These are phyloP conservation scores for Gyps fulvus DNA, from an alignment of 2,113 vertebrate species.

Conservation along the genomic window DNA sequence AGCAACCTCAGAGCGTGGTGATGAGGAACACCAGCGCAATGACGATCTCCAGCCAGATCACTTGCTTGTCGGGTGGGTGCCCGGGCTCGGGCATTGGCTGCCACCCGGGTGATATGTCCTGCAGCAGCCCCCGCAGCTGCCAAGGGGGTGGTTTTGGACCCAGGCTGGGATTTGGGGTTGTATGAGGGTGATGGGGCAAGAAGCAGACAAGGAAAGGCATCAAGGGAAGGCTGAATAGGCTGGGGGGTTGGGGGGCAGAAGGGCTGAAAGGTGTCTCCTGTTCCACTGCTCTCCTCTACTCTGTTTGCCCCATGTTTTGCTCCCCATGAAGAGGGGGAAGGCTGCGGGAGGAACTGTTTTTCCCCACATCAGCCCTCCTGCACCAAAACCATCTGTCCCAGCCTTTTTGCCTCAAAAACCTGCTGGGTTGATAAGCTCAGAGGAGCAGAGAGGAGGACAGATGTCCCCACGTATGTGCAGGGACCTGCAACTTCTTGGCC, in stretches of 20 bases:
- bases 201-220: neutral
- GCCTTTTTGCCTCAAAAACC: neutral
- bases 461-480: rapidly evolving
- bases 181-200: neutral
- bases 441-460: neutral
- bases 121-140: neutral
- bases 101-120: neutral
- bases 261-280: neutral
- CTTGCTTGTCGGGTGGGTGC: rapidly evolving
- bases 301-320: neutral
- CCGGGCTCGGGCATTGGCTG: rapidly evolving
- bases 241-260: neutral
- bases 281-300: neutral
- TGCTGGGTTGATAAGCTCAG: neutral
- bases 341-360: neutral
- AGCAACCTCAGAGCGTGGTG: neutral
- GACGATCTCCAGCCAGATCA: rapidly evolving
- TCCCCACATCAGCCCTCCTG: neutral
- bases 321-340: neutral
- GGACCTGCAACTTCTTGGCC: neutral
- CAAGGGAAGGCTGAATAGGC: neutral
- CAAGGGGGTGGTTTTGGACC: neutral
- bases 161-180: neutral
- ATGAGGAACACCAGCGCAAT: rapidly evolving
- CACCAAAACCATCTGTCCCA: neutral